phyloP scores from a whole-genome alignment of 2,888 invertebrate genomes.

The Diogma glabrata region DNA sequence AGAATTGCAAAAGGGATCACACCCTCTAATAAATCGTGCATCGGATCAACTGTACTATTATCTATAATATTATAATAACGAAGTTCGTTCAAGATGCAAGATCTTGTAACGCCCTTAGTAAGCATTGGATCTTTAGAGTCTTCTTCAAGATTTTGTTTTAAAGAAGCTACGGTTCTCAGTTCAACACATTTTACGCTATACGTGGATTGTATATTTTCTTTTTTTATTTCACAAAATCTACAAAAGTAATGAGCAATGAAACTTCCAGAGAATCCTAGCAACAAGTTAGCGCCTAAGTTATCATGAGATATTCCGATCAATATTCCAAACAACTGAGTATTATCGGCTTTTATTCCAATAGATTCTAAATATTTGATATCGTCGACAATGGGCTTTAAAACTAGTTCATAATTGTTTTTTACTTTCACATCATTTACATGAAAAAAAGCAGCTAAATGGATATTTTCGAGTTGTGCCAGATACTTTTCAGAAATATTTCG shows the following conservation, averaged over 20 bases:
- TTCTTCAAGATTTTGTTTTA: neutral
- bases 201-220: neutral
- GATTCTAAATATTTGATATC: neutral
- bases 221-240: slow-evolving; percentile 1
- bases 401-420: neutral
- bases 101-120: no score
- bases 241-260: neutral
- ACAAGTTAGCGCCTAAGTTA: neutral
- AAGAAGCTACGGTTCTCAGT: neutral
- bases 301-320: neutral
- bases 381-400: neutral
- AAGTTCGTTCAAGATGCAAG: no score
- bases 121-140: no score
- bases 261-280: neutral
- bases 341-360: no score
- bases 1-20: neutral
- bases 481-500: neutral
- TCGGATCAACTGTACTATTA: neutral
- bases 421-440: neutral
- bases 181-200: neutral
- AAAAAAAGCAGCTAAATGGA: neutral
- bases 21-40: neutral
- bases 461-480: neutral
- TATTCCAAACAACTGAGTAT: no score
- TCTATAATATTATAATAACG: neutral